Evolutionary conservation across 2,888 invertebrate species (phyloP).

Genomic region (Clanis bilineata): DNA sequence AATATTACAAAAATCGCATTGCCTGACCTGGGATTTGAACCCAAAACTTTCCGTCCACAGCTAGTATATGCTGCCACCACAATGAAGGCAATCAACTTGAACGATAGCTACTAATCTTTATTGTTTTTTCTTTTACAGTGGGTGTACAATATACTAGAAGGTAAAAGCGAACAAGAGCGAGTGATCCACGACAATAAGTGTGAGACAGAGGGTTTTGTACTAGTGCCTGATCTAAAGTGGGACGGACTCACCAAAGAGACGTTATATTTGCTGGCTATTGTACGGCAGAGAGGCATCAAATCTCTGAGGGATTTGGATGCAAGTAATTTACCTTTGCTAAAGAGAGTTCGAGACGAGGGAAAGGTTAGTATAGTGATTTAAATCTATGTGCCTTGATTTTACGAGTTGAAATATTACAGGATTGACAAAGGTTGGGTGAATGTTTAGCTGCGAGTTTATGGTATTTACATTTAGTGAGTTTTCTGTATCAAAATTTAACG

Average conservation of each 20-base stretch:
- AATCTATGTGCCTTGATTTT: neutral
- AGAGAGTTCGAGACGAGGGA: conserved; percentile 90
- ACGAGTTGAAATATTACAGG: neutral
- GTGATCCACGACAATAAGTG: conserved; percentile 87
- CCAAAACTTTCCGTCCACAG: too few species aligned
- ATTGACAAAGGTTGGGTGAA: too few species aligned
- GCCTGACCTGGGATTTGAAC: too few species aligned
- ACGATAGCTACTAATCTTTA: too few species aligned
- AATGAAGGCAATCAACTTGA: too few species aligned
- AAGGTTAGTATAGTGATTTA: conserved; percentile 71
- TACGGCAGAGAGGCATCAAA: conserved; percentile 87
- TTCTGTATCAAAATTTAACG: too few species aligned
- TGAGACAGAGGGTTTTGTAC: conserved; percentile 90
- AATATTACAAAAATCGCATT: too few species aligned
- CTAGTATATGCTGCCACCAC: too few species aligned
- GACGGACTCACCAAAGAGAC: conserved; percentile 89
- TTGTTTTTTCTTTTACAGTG: conserved; percentile 92
- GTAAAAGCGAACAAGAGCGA: conserved; percentile 93
- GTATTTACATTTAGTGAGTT: too few species aligned
- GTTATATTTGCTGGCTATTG: conserved; percentile 92
- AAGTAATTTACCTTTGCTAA: conserved; percentile 90
- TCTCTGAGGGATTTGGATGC: conserved; percentile 92
- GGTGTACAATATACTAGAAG: conserved; percentile 97
- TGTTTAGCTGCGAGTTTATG: too few species aligned
- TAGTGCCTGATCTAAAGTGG: conserved; percentile 98